phyloP scores from a whole-genome alignment of 2,113 vertebrate genomes.

The Lasiurus borealis region DNA sequence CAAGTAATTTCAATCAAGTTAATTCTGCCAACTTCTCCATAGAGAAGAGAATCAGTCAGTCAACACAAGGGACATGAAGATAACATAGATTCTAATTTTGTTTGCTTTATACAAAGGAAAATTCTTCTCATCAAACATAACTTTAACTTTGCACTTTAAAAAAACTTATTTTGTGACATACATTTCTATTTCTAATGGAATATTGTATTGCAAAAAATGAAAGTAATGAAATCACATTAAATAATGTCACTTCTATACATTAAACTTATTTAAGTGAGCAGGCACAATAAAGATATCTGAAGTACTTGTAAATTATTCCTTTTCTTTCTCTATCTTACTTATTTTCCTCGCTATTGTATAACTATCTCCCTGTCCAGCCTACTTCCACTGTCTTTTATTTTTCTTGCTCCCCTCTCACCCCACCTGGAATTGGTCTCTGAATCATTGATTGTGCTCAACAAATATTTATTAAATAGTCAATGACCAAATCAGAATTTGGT shows the following conservation, averaged over 20 bases:
- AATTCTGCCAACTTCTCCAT: neutral
- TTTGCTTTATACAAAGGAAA: neutral
- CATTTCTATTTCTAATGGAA: neutral
- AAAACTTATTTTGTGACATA: neutral
- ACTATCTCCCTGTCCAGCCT: neutral
- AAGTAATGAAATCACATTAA: conserved; percentile 19
- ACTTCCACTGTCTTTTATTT: neutral
- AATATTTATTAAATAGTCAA: conserved; percentile 4
- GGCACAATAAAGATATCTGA: neutral
- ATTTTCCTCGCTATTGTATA: neutral
- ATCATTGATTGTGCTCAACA: neutral
- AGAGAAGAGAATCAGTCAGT: neutral
- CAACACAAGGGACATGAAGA: neutral
- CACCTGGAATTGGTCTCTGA: neutral
- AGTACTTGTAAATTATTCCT: neutral
- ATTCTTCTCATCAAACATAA: neutral
- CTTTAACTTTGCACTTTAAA: conserved; percentile 28
- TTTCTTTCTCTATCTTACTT: neutral
- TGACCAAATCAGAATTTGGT: neutral
- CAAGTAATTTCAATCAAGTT: neutral
- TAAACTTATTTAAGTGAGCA: neutral
- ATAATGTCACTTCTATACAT: neutral
- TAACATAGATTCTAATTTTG: neutral
- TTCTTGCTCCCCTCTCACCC: too few species aligned
- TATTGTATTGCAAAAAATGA: neutral